Evolutionary conservation across 2,888 invertebrate genomes (phyloP).

Genomic region (Habroteleia sp.): DNA sequence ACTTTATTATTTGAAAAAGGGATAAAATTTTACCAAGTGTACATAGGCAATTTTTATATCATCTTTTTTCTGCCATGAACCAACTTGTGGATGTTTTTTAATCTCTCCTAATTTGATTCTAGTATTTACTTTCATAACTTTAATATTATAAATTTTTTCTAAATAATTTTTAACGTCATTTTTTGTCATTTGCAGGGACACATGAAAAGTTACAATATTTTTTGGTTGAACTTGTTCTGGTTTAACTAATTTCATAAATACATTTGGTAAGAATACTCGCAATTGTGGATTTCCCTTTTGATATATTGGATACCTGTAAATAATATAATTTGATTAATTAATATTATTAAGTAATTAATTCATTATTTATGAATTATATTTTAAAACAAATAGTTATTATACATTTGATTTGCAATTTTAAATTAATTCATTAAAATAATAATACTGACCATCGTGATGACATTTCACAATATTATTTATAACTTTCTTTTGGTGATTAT

Average conservation of each 20-base stretch:
- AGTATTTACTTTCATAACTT: conserved; percentile 89
- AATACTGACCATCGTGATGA: no score
- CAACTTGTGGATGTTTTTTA: conserved; percentile 78
- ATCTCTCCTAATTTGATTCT: conserved; percentile 87
- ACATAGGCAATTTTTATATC: conserved; percentile 91
- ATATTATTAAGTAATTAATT: no score
- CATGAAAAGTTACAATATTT: conserved; percentile 93
- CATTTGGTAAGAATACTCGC: conserved; percentile 95
- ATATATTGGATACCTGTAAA: conserved; percentile 92
- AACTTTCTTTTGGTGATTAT: no score
- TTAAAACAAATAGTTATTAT: no score
- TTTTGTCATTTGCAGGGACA: conserved; percentile 96
- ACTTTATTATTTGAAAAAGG: no score
- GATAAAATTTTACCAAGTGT: conserved; percentile 86
- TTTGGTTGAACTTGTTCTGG: conserved; percentile 86
- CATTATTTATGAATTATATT: no score
- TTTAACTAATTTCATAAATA: conserved; percentile 96
- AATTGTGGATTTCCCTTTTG: conserved; percentile 96
- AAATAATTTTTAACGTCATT: conserved; percentile 95
- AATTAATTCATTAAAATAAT: no score
- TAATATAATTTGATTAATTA: no score
- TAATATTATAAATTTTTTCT: conserved; percentile 96
- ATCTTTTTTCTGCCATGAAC: conserved; percentile 85
- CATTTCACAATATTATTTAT: no score
- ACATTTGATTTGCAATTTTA: no score